Evolutionary conservation across 2,113 vertebrate genomes (phyloP).

Genomic region (Solea solea): DNA sequence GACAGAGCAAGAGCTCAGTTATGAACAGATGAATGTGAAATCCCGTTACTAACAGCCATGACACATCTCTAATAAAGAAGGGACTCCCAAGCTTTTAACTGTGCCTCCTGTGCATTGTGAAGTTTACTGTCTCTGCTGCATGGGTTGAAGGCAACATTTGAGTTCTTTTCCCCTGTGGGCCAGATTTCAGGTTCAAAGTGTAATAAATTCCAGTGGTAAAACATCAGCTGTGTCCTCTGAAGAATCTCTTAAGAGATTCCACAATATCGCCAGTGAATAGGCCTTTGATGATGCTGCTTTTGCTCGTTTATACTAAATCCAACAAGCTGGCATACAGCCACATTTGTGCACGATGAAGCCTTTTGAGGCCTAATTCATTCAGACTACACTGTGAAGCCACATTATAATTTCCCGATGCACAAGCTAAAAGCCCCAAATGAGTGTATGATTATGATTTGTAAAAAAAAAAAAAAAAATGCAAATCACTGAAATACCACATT

Average conservation of each 20-base stretch:
- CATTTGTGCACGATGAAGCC: not conserved
- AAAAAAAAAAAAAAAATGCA: slow-evolving; percentile 12
- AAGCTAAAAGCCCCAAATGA: slow-evolving; percentile 56
- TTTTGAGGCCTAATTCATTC: slow-evolving; percentile 36
- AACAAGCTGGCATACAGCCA: not conserved
- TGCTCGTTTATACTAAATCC: not conserved
- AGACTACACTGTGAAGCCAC: slow-evolving; percentile 26
- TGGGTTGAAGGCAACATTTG: slow-evolving; percentile 24
- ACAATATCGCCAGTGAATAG: not conserved
- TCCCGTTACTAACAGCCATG: slow-evolving; percentile 56
- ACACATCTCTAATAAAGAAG: slow-evolving; percentile 49
- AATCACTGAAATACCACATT: slow-evolving; percentile 34
- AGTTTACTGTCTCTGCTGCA: no score
- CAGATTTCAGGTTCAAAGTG: not conserved
- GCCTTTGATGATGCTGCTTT: not conserved
- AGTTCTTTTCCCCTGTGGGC: not conserved
- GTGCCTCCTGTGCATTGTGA: slow-evolving; percentile 7
- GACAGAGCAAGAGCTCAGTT: slow-evolving; percentile 1
- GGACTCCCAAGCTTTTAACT: slow-evolving; percentile 68
- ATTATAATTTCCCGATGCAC: slow-evolving; percentile 54
- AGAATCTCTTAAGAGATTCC: slow-evolving; percentile 22
- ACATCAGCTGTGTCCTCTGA: slow-evolving; percentile 25
- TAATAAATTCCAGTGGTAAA: slow-evolving; percentile 39
- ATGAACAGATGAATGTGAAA: slow-evolving; percentile 31
- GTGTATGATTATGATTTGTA: slow-evolving; percentile 33